Evolutionary conservation across 2,797 vertebrate genomes (phyloP), one percentile per base, ranked within the genome.

Genomic region (Labroides dimidiatus): DNA sequence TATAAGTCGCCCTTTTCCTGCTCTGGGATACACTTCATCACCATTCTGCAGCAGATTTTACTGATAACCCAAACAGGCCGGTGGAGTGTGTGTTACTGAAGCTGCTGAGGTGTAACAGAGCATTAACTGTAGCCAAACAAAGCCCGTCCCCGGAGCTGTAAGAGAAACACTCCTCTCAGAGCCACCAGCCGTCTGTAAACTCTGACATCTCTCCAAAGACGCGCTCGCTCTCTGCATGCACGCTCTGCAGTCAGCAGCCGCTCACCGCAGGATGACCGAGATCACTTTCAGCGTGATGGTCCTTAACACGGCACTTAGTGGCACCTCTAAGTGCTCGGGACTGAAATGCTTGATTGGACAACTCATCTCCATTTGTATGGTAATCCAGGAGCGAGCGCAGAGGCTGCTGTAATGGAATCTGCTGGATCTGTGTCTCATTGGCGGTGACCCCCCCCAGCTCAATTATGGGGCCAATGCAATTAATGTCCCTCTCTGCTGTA

Each of bases 351-450:
- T 84, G 84, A 88, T 90, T 84, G 80, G 81, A 86, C 82, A 53
- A 73, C 84, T 89, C 84, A 72, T 85, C 84, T 84, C 84, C 78
- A 84, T 88, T 88, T 87, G 71, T 80, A 69, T 81, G 84, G 39
- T 87, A 82, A 88, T 90, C 80, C 72, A 21, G 56, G 61, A 69
- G 54, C 69, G 72, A 82, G 86, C 55, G 42, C 50, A 21, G 52
- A 36, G 71, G 64, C 44, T 10, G 75, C 50, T 76, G 67, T 85
- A 76, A 85, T 87, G 84, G 81, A 85, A 90, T 73, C 66, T 78
- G 80, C 24, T 49, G 61, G 50, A 50, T 56, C 62, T 48, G 67
- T 54, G 72, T 78, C 70, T 76, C 62, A 44, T 48, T 64, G 71
- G 41, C 69, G 24, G 14, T 75, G 85, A 81, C 82, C 82, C 73